A percentile compares a stretch with the other conserved stretches of the same genome.
Conservation (phyloP, 2,888 invertebrate species). For the Melanophora roralis region DNA sequence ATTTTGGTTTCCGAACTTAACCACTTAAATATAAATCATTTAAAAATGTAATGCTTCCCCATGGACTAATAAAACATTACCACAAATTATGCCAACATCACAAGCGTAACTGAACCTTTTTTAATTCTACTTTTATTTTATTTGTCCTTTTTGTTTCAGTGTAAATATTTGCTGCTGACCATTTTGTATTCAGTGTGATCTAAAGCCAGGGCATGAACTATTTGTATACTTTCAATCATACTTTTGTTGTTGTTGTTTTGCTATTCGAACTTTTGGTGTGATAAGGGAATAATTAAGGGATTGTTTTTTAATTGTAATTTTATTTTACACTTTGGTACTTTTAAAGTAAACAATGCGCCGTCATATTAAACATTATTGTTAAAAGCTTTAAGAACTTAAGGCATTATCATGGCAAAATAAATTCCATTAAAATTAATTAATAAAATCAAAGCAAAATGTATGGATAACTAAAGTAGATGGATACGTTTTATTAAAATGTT, state of each 20-base stretch:
- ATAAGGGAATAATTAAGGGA: conserved; percentile 61
- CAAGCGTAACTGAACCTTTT: conserved; percentile 12
- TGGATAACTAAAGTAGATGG: too few relatives aligned
- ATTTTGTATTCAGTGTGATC: conserved; percentile 24
- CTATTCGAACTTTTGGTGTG: conserved; percentile 39
- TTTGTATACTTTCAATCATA: conserved; percentile 43
- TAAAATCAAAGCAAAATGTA: too few relatives aligned
- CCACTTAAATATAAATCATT: conserved; percentile 68
- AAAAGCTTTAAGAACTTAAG: conserved; percentile 1
- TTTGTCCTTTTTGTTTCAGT: conserved; percentile 5
- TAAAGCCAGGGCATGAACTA: conserved; percentile 9
- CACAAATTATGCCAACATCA: conserved; percentile 66
- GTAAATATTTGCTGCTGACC: conserved; percentile 53
- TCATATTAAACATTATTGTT: conserved; percentile 8
- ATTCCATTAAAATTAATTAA: neutral
- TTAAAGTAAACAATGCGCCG: conserved; percentile 44
- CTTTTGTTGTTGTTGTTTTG: conserved; percentile 23
- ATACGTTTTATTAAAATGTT: too few relatives aligned
- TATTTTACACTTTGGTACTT: conserved; percentile 59
- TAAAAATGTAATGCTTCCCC: conserved; percentile 68
- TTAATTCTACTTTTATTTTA: neutral
- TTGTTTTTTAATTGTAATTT: conserved; percentile 61
- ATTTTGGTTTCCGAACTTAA: conserved; percentile 42
- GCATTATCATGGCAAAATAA: neutral
- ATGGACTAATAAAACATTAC: conserved; percentile 69